Base-by-base conservation (phyloP, 1,140 invertebrate genomes). In the Pectinophora gossypiella region DNA sequence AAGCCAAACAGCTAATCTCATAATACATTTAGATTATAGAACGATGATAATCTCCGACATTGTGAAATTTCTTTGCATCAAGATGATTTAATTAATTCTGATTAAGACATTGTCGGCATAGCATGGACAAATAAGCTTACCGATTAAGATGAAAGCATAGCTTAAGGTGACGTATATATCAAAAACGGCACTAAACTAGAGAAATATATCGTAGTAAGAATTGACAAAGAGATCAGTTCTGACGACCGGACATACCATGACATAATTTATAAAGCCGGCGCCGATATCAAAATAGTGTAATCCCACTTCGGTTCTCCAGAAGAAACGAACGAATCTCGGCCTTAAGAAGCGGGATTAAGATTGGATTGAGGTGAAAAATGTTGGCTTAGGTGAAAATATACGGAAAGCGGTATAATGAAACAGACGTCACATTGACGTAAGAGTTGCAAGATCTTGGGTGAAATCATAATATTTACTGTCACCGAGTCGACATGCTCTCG, bases 401-500 rank as follows among this genome's bases (percentile, higher is more conserved):
- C 59, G 52, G 62, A 72, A 68, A 64, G 58, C 66, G 61, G 63
- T 73, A 72, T 85, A 81, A 84, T 84, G 75, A 85, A 82, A 84
- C 78, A 70, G 68, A 81, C 82, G 82, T 85, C 82, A 84, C 68
- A 85, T 79, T 85, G 78, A 85, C 82, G 82, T 77, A 80, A 77
- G 72, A 67, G 75, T 72, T 76, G 73, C 76, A 82, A 76, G 69
- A 81, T 82, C 76, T 76, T 57, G 67, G 76, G 59, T 78, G 72
- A 78, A 82, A 82, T 85, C 72, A 79, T 76, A 82, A 82, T 83
- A 81, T 82, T 80, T 78, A 76, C 76, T 74, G 77, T 83, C 73
- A 82, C 59, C 63, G 50, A 62, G 62, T 51, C 59, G 68, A 76
- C 73, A 65, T 66, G 73, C 69, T 62, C 75, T 68, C 68, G 65